phyloP scores from a whole-genome alignment of 92 coral and sea anemone species.

The Hydrozoanthus gracilis region DNA sequence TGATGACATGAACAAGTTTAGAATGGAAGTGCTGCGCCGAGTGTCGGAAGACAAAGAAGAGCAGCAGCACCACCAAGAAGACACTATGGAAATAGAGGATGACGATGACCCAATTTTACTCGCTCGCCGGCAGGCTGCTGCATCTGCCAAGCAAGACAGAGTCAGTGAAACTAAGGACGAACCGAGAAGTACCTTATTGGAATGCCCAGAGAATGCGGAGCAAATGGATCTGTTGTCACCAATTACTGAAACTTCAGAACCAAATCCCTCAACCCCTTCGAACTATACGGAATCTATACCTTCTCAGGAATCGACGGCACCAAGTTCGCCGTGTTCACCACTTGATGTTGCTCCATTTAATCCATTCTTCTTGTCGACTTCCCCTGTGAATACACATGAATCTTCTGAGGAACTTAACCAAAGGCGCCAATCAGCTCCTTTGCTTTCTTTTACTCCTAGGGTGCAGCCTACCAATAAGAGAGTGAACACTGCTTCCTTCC shows the following conservation, averaged over 20 bases:
- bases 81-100: slow-evolving; percentile 35
- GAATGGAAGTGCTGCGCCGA: slow-evolving; percentile 83
- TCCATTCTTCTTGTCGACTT: slow-evolving; percentile 84
- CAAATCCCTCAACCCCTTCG: slow-evolving; percentile 62
- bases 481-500: slow-evolving; percentile 49
- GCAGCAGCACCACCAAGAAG: slow-evolving; percentile 53
- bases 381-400: slow-evolving; percentile 76
- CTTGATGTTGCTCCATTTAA: slow-evolving; percentile 85
- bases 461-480: slow-evolving; percentile 18
- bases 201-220: slow-evolving; percentile 36
- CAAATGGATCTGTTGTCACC: slow-evolving; percentile 80
- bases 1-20: slow-evolving; percentile 85
- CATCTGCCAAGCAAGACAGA: slow-evolving; percentile 14
- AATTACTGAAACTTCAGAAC: slow-evolving; percentile 78
- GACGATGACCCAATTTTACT: slow-evolving; percentile 61
- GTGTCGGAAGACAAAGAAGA: slow-evolving; percentile 73
- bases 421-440: slow-evolving; percentile 41
- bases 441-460: slow-evolving; percentile 41
- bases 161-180: slow-evolving; percentile 29
- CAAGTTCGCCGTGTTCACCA: slow-evolving; percentile 88
- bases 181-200: slow-evolving; percentile 16
- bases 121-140: slow-evolving; percentile 34
- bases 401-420: neutral
- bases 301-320: slow-evolving; percentile 80
- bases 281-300: slow-evolving; percentile 65